Base-by-base conservation (phyloP, 2,888 invertebrate species). In the Archips xylosteana region DNA sequence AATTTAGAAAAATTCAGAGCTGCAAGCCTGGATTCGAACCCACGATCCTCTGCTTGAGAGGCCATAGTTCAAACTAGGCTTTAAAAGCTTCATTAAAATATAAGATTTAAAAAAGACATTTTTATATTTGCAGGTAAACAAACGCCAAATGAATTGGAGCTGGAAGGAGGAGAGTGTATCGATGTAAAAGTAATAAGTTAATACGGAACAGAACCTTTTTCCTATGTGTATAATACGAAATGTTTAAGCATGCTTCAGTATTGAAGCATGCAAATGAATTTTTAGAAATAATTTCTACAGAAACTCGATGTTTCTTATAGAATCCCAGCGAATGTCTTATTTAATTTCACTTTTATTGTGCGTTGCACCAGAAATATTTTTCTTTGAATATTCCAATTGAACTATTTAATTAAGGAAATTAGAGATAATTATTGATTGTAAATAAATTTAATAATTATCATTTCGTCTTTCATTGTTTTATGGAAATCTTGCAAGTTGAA, bases 121-220 rank as follows among this genome's bases (percentile, higher is more conserved):
- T 39, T n/a, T 42, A 15, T 63, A 54, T 61, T 57, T 34, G 74
- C 84, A 92, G 92, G 88, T 72, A 87, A 85, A 75, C 80, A 70
- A 9, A 95, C 95, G 0, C 84, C 95, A 0, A 77, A 80, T 9
- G 90, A 91, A 0, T 77, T 95, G 45, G 95, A 94, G 0, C 76
- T 95, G 2, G 95, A 95, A 78, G 94, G 94, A 0, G 95, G 92
- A 0, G 95, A 95, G 78, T 95, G 95, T 76, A 92, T 95, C 49
- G 95, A 95, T 86, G 92, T 95, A 0, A 88, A 86, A 76, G 85
- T 92, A 57, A 70, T 78, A 34, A 89, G 84, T 67, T 91, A 83
- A 49, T 42, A 42, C 12, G 45, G n/a, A 61, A 42, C 12, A 23
- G n/a, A 61, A n/a, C 10, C 45, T 15, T 63, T 13, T 15, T 32